Conservation (phyloP, 2,113 vertebrate species). For the Calidris pugnax region DNA sequence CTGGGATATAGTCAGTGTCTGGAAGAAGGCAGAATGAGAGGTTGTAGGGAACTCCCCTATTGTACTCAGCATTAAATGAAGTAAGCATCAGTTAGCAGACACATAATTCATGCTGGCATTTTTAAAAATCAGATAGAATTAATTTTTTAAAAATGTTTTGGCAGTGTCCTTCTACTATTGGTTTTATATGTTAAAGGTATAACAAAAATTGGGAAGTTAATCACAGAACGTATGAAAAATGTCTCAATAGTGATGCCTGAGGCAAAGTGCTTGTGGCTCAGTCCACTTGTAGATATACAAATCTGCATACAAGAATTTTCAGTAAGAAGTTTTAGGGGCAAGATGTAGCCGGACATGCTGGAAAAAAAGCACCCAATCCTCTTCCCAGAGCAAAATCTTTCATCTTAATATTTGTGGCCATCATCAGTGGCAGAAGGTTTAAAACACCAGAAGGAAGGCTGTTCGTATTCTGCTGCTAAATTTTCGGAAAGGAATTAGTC, state of each 20-base stretch:
- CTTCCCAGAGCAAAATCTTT: background rate
- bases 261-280: background rate
- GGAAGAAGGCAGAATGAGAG: background rate
- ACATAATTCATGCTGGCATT: background rate
- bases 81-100: background rate
- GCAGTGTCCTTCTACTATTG: background rate
- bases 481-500: background rate
- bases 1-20: background rate
- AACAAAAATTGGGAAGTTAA: background rate
- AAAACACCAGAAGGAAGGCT: background rate
- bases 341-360: background rate
- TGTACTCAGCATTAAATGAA: background rate
- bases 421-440: background rate
- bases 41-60: background rate
- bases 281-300: background rate
- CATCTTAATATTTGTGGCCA: background rate
- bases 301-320: background rate
- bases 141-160: background rate
- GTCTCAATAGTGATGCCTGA: background rate
- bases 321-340: background rate
- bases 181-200: background rate
- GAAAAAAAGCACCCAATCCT: background rate
- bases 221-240: background rate
- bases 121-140: background rate
- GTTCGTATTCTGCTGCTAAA: background rate